These are phyloP conservation scores for Eupithecia inturbata DNA, from an alignment of 2,888 invertebrate genomes.

Conservation along the genomic window DNA sequence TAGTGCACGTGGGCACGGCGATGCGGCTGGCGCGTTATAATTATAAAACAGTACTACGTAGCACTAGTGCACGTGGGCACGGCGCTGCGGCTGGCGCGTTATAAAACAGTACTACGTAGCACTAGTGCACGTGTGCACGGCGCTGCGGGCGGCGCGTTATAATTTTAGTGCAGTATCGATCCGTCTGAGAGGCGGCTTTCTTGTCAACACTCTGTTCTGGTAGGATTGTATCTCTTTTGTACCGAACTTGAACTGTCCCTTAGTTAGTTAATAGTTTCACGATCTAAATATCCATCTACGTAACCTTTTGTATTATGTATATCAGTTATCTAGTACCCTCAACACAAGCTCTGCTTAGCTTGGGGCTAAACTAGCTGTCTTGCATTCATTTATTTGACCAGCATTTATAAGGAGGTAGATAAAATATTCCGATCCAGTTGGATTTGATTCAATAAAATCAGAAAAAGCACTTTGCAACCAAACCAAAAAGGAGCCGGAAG, in stretches of 20 bases:
- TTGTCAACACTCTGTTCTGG: conserved; percentile 35
- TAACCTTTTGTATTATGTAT: too few species aligned
- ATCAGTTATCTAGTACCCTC: too few species aligned
- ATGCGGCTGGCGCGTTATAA: conserved; percentile 38
- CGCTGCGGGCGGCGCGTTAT: conserved; percentile 34
- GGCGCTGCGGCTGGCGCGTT: conserved; percentile 29
- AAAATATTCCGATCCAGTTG: not conserved
- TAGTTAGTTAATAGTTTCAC: not conserved
- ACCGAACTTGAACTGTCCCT: not conserved
- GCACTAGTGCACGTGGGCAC: not conserved
- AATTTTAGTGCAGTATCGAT: conserved; percentile 48
- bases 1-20: conserved; percentile 5
- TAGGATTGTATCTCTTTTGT: not conserved
- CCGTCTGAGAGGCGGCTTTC: conserved; percentile 42
- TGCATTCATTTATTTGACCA: not conserved
- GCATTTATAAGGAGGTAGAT: not conserved
- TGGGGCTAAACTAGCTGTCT: not conserved
- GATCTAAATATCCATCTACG: too few species aligned
- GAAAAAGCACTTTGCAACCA: not conserved
- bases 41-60: too few species aligned
- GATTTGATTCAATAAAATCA: conserved; percentile 1
- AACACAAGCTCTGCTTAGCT: too few species aligned
- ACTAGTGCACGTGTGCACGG: not conserved
- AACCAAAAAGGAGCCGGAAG: not conserved
- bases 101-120: too few species aligned